Evolutionary conservation across 64 coral and sea anemone genomes (phyloP), one percentile per base, ranked within the genome.

Genomic region (Stichodactyla mertensii): DNA sequence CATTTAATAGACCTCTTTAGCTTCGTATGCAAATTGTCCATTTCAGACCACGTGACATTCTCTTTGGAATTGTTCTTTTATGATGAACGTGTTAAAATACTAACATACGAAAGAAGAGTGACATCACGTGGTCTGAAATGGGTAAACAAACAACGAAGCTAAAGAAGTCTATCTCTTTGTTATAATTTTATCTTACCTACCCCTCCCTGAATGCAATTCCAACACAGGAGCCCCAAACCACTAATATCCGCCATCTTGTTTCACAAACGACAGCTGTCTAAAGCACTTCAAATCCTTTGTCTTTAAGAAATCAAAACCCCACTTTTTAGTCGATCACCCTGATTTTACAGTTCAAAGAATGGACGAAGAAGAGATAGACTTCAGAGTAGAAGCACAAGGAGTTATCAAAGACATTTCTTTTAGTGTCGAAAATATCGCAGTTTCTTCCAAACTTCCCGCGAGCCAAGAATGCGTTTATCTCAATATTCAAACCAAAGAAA

Each of bases 321-420:
- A 45, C 36, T 45, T 74, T 20, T 74, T 31, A 74, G 24, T 27
- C 24, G 9, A 74, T 74, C 69, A 74, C 69, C 36, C 27, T 2
- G 13, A n/a, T 23, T 74, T 74, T 74, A 4, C 22, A 74, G n/a
- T 13, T 27, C 10, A 12, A 7, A 62, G n/a, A 28, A 92, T 92
- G 90, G 90, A 92, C 14, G 85, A 92, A 28, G 77, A 92, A 81
- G 90, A 92, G 80, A 92, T 92, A 64, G 90, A 92, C 78, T 92
- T 92, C 59, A 92, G 80, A 86, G 60, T 57, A 24, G 90, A 92
- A 86, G 90, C 90, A 10, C 59, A 71, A 71, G 78, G 55, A 52
- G 78, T 92, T 57, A 92, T 92, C 19, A 64, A 71, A 52, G 90
- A 92, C 85, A 92, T 92, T 9, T 85, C 84, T 51, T 92, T 92